Evolutionary conservation across 2,888 invertebrate species (phyloP), one percentile per base, ranked within the genome.

Genomic region (Schrankia costaestrigalis): DNA sequence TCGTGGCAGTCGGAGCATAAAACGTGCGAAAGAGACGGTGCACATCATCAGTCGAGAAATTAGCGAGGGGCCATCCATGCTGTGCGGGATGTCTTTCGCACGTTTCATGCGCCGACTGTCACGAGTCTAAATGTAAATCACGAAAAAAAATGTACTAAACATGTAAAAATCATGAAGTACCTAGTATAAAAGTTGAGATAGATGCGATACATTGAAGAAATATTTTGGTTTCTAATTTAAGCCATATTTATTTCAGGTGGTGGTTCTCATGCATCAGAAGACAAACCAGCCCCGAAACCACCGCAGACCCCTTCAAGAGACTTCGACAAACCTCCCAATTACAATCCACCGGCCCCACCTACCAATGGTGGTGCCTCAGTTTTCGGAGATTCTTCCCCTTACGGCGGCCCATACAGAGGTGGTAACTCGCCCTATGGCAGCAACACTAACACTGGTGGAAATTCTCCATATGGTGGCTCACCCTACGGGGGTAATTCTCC

Each of bases 341-440:
- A 88, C 57, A 76, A 83, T 5, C 78, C 87, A n/a, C 88, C 87
- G 0, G 75, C 80, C 0, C 80, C 86, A 0, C 85, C 86, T 1
- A 19, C 26, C 28, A 22, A 37, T 32, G 54, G 59, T 5, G 52
- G 41, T 1, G 46, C 26, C 26, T 41, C 56, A 1, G 26, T 46
- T 1, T 41, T 46, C 26, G 61, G 61, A 1, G 56, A 56, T 2
- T 49, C 11, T 29, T 54, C 58, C 3, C 38, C 56, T 1, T 52
- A 55, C 9, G 65, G 67, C 1, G 58, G 62, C 1, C 37, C 40
- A 6, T 37, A 23, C 26, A 21, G 35, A 29, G 52, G 57, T 1
- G 56, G 44, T 1, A 46, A 27, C 25, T 41, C 51, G 1, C 27
- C 48, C 1, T 41, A 46, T 23, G 59, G 59, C 1, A 55, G 58